Conservation (phyloP, 30 jellyfish, hydroid and myxozoan genomes). For the Aurelia coerulea region DNA sequence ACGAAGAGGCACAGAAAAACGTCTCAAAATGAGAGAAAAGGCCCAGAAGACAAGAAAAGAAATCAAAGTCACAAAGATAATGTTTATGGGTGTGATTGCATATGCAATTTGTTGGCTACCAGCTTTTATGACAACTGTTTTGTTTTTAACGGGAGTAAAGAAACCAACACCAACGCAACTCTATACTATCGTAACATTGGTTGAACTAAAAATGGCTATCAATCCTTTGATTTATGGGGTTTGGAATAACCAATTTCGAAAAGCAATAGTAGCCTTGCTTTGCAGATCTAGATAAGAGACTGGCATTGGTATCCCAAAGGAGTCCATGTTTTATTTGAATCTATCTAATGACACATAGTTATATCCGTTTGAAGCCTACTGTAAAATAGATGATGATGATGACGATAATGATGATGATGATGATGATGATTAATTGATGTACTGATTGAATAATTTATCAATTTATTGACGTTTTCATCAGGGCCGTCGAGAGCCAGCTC, state of each 20-base stretch:
- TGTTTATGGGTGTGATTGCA: constrained; percentile 62
- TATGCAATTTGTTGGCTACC: constrained; percentile 89
- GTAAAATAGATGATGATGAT: too few relatives aligned
- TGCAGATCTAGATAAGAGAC: too few relatives aligned
- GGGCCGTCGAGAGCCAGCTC: too few relatives aligned
- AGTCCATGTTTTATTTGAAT: too few relatives aligned
- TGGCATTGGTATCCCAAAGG: too few relatives aligned
- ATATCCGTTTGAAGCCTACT: too few relatives aligned
- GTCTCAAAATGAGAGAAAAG: background rate
- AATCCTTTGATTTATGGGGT: constrained; percentile 80
- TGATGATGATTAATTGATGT: too few relatives aligned
- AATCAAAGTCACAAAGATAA: constrained; percentile 57
- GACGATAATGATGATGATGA: too few relatives aligned
- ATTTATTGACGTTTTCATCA: too few relatives aligned
- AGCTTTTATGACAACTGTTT: constrained; percentile 56
- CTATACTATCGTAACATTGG: constrained; percentile 50
- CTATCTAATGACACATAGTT: too few relatives aligned
- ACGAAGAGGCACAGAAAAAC: background rate
- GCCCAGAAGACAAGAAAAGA: constrained; percentile 29
- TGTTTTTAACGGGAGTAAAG: constrained; percentile 10
- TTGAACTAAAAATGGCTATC: constrained; percentile 64
- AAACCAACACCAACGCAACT: constrained; percentile 4
- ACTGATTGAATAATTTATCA: too few relatives aligned
- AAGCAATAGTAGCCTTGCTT: constrained; percentile 9
- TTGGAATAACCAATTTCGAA: constrained; percentile 61